Evolutionary conservation across 2,113 vertebrate species (phyloP), one percentile per base, ranked within the genome.

Genomic region (Scytalopus superciliaris): DNA sequence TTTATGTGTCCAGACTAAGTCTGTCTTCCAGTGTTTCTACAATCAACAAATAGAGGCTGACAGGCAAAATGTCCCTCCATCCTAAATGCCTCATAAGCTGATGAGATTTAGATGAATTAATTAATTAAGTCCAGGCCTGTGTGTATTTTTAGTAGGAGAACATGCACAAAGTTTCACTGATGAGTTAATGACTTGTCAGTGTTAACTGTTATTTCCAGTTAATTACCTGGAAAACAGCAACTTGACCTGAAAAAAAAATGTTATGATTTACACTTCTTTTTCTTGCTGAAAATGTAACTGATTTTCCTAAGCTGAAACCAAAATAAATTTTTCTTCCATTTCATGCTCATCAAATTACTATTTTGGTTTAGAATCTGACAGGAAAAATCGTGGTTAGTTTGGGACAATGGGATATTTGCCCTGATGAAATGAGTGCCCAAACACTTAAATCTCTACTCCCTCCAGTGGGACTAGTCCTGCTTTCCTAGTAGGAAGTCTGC

Each of bases 11-110:
- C 12, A 25, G 12, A 45, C 30, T 31, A 11, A 50, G 6, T 18
- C 21, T 21, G 11, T 39, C n/a, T 74, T 77, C n/a, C 1, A 0
- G 6, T 52, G 12, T 53, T 45, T 50, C 73, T 30, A 3, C 2
- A 70, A 37, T 17, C 37, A 62, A 35, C 31, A 64, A 79, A 50
- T n/a, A 63, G 11, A 19, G 22, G 8, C 5, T 28, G 53, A 44
- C 3, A 25, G 19, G 30, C 4, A 62, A 94, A 73, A 80, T 66
- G 2, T 62, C 1, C 7, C 17, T 19, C 5, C 31, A 49, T 49
- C 10, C 21, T 30, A 76, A 80, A 66, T n/a, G 28, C 31, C 22
- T 57, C 8, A 2, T 16, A 27, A 70, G 1, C 2, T 31, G n/a
- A n/a, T 42, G 19, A 84, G 19, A 55, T 84, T 45, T 53, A 69